phyloP scores from a whole-genome alignment of 1,140 invertebrate genomes.

The Cardiocondyla obscurior region DNA sequence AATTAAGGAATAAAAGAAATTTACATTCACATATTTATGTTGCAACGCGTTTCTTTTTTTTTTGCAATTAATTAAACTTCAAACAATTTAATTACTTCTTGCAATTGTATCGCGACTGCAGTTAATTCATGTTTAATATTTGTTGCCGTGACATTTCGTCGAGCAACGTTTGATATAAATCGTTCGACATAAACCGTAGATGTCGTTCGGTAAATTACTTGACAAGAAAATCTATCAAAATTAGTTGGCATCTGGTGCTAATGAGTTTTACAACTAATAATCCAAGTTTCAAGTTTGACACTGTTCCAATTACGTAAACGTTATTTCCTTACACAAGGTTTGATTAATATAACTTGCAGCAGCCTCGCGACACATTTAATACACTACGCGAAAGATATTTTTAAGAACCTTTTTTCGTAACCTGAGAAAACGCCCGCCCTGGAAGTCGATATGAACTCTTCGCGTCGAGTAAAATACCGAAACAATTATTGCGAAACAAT shows the following conservation, averaged over 20 bases:
- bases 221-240: constrained; percentile 61
- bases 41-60: background rate
- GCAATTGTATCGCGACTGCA: constrained; percentile 9
- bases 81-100: constrained; percentile 37
- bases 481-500: too few relatives aligned
- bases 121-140: constrained; percentile 52
- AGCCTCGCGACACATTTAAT: background rate
- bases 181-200: background rate
- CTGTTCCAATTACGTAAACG: background rate
- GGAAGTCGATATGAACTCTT: too few relatives aligned
- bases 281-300: background rate
- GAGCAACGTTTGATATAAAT: constrained; percentile 4
- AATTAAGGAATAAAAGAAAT: background rate
- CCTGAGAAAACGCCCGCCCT: too few relatives aligned
- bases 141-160: background rate
- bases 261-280: constrained; percentile 64
- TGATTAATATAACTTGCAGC: background rate
- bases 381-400: too few relatives aligned
- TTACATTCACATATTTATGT: background rate
- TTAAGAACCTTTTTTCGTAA: too few relatives aligned
- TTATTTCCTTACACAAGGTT: background rate
- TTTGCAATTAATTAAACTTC: constrained; percentile 3
- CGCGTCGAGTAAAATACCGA: too few relatives aligned
- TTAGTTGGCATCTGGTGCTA: constrained; percentile 48
- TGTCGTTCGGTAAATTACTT: constrained; percentile 50